Evolutionary conservation across 2,113 vertebrate species (phyloP), one percentile per base, ranked within the genome.

Genomic region (Spermophilus dauricus): DNA sequence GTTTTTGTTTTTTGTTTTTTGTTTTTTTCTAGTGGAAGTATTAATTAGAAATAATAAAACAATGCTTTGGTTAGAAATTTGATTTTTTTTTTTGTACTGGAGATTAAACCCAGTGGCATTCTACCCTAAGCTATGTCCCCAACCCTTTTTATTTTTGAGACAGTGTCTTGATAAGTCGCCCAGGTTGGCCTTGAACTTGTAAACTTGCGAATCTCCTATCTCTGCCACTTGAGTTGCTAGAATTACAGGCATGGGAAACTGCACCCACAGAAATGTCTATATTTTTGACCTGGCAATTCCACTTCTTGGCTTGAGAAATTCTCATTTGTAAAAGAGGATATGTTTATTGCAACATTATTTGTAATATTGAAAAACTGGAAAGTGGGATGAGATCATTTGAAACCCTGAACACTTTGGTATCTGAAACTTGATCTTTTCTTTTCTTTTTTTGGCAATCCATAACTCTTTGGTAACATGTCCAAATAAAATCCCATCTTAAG

Each of bases 261-360:
- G 24, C 24, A 63, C 8, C 24, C 9, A 22, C 61, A 63, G 65
- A 85, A 85, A 70, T 72, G 14, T 78, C 45, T 65, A 37, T 45
- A 18, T 13, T 72, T 34, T 86, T 32, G 17, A 94, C 6, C n/a
- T 84, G 69, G 42, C 26, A 91, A 91, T 65, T 94, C 58, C 48
- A 63, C 24, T 30, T 90, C 39, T 83, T 70, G 80, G 45, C 80
- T 24, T 63, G 56, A 94, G 65, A 92, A 96, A 83, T 39, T 87
- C 30, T 88, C 37, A 10, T 78, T 3, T 53, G 7, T 45, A 67
- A 61, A 81, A 53, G 22, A 91, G 76, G 42, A 70, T 22, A 17
- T 82, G 37, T 22, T 67, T 83, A 90, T 56, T 77, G 6, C 14
- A 78, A 89, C 26, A 89, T 24, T 37, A 77, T 75, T 48, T 77